Evolutionary conservation across 1,140 invertebrate genomes (phyloP), one percentile per base, ranked within the genome.

Genomic region (Mesaphorura yosii): DNA sequence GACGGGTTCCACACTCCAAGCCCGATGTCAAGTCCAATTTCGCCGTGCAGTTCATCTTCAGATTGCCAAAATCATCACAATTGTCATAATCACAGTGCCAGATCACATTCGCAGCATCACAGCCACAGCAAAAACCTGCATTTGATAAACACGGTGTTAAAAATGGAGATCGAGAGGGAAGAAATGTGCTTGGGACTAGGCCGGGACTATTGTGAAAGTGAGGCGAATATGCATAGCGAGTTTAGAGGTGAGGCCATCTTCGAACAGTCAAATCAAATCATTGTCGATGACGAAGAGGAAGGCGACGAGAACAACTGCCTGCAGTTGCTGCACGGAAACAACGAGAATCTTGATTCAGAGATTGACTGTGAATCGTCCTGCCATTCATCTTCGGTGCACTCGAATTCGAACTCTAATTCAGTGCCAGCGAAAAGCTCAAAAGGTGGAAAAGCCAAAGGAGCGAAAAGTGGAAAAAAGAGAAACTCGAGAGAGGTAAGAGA

Each of bases 1-100:
- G 60, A 62, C 46, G 60, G 60, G 28, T 61, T 61, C 27, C 42
- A 61, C 10, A 58, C 52, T 7, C 60, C 56, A n/a, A 56, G 52
- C 40, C 56, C 56, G 23, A 56, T 62, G 49, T 59, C 60, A n/a
- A 58, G 53, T 48, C 57, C 57, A 23, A 53, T 59, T 34, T 58
- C 56, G 22, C 59, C 59, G n/a, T n/a, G n/a, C n/a, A n/a, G n/a
- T n/a, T n/a, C n/a, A n/a, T n/a, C n/a, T n/a, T n/a, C 10, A 44
- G 19, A 48, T 34, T 34, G 27, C 46, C 6, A n/a, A 34, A 25
- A 25, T 20, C 19, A n/a, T 34, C 6, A 34, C 46, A 34, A 20
- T 23, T 48, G 38, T 34, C 5, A 48, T n/a, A 22, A 42, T 22
- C 25, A 42, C 15, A 49, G 12, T 14, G 19, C 20, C 10, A n/a